Base-by-base conservation (phyloP, 2,888 invertebrate species). In the Caenorhabditis panamensis region DNA sequence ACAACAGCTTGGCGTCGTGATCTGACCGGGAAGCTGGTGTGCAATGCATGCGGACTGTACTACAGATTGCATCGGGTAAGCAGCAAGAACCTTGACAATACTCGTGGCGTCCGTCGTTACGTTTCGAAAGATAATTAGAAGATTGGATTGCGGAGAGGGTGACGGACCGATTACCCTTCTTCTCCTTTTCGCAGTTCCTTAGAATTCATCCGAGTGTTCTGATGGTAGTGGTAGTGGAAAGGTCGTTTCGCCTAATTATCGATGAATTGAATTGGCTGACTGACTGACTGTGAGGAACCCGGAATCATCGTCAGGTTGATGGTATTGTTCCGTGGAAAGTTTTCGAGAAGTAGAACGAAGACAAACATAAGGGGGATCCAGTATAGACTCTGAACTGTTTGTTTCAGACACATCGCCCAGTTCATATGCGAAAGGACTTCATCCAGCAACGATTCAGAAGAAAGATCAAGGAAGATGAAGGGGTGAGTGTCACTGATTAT, bases 11-110 rank as follows among this genome's bases (percentile, higher is more conserved):
- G 90, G 90, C 61, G 90, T 58, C 82, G 90, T 6, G 89, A 90
- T 68, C 72, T 87, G 63, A 64, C 75, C n/a, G 89, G 89, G 22
- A 84, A 85, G 67, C 82, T 90, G 26, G 90, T 90, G 53, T 90
- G 90, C 84, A 90, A 90, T 67, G 90, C 90, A 1, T 90, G 90
- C 67, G 90, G 90, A n/a, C 82, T 90, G 26, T 90, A 90, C 79
- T 90, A 85, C 81, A 76, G 90, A 76, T 83, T 90, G 61, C 90
- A 90, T 75, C 84, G 87, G 83, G 90, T 90, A 41, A 68, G 84
- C 66, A 44, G 20, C n/a, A 41, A 53, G 31, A 63, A 76, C 67
- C 67, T 75, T 67, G 61, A 53, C 41, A 22, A 71, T 44, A 71
- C 31, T 16, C 37, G 36, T 24, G 18, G 24, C 18, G 28, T 59